These are phyloP conservation scores for Sabellastarte sp. DNA, from an alignment of 2,888 invertebrate species.

Conservation along the genomic window DNA sequence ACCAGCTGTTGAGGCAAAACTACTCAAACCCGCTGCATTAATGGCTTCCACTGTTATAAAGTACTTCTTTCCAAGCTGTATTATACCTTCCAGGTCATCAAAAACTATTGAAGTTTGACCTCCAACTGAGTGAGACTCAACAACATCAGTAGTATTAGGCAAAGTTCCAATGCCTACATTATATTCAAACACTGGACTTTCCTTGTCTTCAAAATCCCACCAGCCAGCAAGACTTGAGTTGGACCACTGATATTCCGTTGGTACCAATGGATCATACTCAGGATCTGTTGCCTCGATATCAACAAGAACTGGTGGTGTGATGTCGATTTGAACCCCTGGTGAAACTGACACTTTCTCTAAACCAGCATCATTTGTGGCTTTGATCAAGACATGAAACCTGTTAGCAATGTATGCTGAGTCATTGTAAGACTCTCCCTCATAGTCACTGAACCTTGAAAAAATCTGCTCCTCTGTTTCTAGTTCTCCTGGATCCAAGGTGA, in stretches of 20 bases:
- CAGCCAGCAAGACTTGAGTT: background rate
- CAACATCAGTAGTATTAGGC: background rate
- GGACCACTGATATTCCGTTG: background rate
- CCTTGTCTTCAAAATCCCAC: background rate
- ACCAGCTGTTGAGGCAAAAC: background rate
- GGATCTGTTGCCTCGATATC: constrained; percentile 1
- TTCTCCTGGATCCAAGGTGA: background rate
- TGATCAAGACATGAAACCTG: background rate
- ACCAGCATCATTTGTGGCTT: background rate
- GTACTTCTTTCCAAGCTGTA: background rate
- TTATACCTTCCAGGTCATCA: background rate
- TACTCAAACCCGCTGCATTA: background rate
- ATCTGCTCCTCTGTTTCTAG: no score
- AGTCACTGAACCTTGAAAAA: no score
- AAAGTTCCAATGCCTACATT: background rate
- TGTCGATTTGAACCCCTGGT: background rate
- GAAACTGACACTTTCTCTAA: background rate
- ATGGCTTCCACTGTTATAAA: background rate
- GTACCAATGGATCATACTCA: background rate
- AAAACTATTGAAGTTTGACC: background rate
- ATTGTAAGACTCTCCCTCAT: background rate
- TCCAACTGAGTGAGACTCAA: background rate
- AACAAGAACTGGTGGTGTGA: background rate
- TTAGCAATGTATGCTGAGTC: background rate
- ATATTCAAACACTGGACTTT: background rate